phyloP scores from a whole-genome alignment of 2,113 vertebrate genomes.

The Rissa tridactyla region DNA sequence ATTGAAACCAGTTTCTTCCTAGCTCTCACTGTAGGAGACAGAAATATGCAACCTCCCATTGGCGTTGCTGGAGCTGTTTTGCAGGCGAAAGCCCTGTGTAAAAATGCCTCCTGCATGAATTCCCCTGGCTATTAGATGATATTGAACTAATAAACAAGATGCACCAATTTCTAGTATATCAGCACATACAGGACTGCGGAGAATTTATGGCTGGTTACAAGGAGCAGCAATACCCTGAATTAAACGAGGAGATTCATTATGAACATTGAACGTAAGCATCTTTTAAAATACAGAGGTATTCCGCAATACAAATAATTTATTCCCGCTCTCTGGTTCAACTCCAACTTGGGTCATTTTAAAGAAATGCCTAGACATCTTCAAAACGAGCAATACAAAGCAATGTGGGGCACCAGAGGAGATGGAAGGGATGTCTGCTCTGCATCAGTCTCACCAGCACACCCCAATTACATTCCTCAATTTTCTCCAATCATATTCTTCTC shows the following conservation, averaged over 20 bases:
- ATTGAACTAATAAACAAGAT: neutral
- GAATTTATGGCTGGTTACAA: constrained; percentile 1
- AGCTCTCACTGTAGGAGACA: neutral
- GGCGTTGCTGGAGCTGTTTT: neutral
- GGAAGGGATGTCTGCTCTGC: neutral
- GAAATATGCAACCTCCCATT: neutral
- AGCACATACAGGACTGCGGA: neutral
- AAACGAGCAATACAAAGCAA: neutral
- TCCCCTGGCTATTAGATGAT: neutral
- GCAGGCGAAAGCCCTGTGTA: neutral
- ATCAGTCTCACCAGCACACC: neutral
- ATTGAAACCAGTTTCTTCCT: neutral
- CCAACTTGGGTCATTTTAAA: neutral
- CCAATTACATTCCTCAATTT: neutral
- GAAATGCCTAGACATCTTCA: neutral
- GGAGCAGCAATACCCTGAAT: neutral
- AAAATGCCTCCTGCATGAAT: neutral
- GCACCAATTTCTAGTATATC: neutral
- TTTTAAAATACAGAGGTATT: neutral
- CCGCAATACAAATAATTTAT: neutral
- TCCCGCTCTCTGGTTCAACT: neutral
- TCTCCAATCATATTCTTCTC: neutral
- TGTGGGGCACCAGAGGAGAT: neutral
- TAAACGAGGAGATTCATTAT: neutral
- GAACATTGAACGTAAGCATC: neutral